These are phyloP conservation scores for Gastrophysa polygoni DNA, from an alignment of 2,888 invertebrate species.

Conservation along the genomic window DNA sequence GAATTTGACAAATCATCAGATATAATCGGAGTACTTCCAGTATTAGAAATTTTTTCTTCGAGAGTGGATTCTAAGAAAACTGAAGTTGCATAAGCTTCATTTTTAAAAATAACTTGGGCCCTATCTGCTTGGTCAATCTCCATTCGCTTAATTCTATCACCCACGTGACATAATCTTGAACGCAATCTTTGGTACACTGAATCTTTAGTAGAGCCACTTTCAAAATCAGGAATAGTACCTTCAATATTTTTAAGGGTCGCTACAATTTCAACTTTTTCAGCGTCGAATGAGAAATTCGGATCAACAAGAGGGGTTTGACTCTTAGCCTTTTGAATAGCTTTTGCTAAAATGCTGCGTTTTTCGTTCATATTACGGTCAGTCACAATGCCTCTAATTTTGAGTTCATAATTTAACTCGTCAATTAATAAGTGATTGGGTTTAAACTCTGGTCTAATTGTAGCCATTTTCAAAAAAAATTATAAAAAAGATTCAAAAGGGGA, in stretches of 20 bases:
- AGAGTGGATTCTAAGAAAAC: not conserved
- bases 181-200: constrained; percentile 7
- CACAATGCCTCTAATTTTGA: not conserved
- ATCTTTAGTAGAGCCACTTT: not conserved
- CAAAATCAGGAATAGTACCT: not conserved
- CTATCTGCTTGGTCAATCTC: not conserved
- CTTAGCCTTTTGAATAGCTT: not conserved
- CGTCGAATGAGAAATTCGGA: not conserved
- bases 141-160: constrained; percentile 7
- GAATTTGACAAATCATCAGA: too few relatives aligned
- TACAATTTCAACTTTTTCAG: not conserved
- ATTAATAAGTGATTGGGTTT: not conserved
- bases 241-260: not conserved
- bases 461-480: too few relatives aligned
- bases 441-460: too few relatives aligned
- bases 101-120: constrained; percentile 6
- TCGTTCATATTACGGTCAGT: constrained; percentile 3
- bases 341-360: constrained; percentile 2
- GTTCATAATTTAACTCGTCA: constrained; percentile 9
- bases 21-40: not conserved
- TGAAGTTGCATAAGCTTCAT: constrained; percentile 11
- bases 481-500: too few relatives aligned
- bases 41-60: not conserved
- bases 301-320: not conserved
- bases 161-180: constrained; percentile 2